phyloP scores from a whole-genome alignment of 2,797 vertebrate species.

The Anguilla marmorata region DNA sequence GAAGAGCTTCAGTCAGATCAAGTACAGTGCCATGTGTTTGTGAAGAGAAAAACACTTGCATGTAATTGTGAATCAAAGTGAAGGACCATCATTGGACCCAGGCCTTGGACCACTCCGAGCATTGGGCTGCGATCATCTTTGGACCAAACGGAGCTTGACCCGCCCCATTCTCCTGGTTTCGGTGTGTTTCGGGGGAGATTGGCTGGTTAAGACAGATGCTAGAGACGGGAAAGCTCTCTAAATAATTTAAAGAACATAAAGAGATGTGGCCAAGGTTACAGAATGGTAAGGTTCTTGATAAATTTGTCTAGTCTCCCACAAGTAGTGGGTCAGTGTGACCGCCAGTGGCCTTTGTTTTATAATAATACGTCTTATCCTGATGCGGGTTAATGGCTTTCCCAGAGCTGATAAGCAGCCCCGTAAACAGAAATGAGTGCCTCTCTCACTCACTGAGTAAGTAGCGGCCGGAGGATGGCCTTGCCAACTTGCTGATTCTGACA shows the following conservation, averaged over 20 bases:
- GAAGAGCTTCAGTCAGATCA: background rate
- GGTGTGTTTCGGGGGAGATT: background rate
- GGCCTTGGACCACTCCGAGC: background rate
- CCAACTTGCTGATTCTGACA: background rate
- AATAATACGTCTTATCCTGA: background rate
- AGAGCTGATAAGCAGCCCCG: background rate
- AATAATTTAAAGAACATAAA: background rate
- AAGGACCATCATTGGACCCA: background rate
- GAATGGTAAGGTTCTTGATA: background rate
- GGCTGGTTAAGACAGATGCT: background rate
- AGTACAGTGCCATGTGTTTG: background rate
- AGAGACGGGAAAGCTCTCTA: background rate
- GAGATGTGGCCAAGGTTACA: background rate
- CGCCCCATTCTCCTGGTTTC: background rate
- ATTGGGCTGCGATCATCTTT: background rate
- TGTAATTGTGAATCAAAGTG: background rate
- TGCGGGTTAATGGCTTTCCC: background rate
- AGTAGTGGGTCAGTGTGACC: background rate
- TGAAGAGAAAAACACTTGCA: background rate
- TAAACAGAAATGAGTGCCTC: background rate
- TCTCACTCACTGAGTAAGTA: background rate
- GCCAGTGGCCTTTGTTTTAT: background rate
- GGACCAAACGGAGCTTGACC: background rate
- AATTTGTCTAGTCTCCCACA: background rate
- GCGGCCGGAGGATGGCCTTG: background rate